Conservation (phyloP, 2,888 invertebrate genomes). For the Cephalotes varians region DNA sequence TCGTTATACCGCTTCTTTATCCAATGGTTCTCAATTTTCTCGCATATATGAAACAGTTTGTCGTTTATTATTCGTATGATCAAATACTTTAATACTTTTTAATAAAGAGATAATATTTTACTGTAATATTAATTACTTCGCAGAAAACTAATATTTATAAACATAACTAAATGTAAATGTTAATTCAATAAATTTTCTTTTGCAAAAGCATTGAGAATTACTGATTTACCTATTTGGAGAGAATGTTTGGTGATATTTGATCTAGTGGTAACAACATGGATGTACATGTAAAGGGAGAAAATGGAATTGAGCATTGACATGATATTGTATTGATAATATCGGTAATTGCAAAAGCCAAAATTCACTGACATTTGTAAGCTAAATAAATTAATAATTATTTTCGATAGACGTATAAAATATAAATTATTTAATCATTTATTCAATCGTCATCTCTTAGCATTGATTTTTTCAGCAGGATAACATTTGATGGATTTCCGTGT, state of each 20-base stretch:
- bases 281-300: neutral
- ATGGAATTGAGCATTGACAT: neutral
- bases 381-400: neutral
- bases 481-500: neutral
- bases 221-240: slow-evolving; percentile 14
- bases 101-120: neutral
- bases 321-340: neutral
- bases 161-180: neutral
- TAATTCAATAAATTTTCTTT: neutral
- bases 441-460: neutral
- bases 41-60: neutral
- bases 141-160: neutral
- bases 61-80: neutral
- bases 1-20: slow-evolving; percentile 54
- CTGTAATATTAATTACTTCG: neutral
- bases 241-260: neutral
- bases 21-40: slow-evolving; percentile 31
- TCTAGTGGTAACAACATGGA: neutral
- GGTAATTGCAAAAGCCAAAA: neutral
- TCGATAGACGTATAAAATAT: neutral
- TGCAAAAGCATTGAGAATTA: neutral
- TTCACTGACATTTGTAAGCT: neutral
- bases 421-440: neutral
- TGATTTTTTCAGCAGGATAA: neutral
- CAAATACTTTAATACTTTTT: neutral